Evolutionary conservation across 2,888 invertebrate species (phyloP), one percentile per base, ranked within the genome.

Genomic region (Athetis lepigone): DNA sequence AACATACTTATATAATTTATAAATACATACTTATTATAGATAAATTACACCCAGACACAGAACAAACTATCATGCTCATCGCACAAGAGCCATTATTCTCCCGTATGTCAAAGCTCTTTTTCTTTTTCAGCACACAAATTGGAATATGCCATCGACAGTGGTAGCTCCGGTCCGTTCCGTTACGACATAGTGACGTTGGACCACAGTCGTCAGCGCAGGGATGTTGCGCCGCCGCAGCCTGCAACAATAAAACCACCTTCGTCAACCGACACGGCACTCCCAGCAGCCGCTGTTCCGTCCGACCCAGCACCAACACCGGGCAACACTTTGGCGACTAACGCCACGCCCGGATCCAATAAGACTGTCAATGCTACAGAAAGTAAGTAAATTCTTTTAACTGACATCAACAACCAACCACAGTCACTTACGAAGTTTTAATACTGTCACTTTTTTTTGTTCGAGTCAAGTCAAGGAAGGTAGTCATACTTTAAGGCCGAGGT

Each of bases 41-140:
- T n/a, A n/a, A n/a, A n/a, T n/a, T n/a, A n/a, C n/a, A n/a, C n/a
- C n/a, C n/a, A n/a, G n/a, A n/a, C n/a, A n/a, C n/a, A n/a, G n/a
- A n/a, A n/a, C n/a, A n/a, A n/a, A n/a, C n/a, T n/a, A n/a, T n/a
- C n/a, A n/a, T n/a, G n/a, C n/a, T n/a, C n/a, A n/a, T n/a, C n/a
- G n/a, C n/a, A n/a, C n/a, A n/a, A n/a, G n/a, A n/a, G n/a, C n/a
- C 11, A 11, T 29, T 29, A 29, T 29, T 2, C 29, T 29, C 2
- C 11, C 8, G 1, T 29, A 29, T 8, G 9, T 11, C 8, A 29
- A 29, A 13, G 1, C 4, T 13, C 19, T 11, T 3, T 9, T 40
- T 58, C 45, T 27, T 0, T 83, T 82, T 6, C 80, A 88, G 88
- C 81, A 46, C 77, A 66, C 70, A 74, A 72, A 19, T 57, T 70